These are phyloP conservation scores for Tiaroga cobitis DNA, from an alignment of 2,797 vertebrate species.

Conservation along the genomic window DNA sequence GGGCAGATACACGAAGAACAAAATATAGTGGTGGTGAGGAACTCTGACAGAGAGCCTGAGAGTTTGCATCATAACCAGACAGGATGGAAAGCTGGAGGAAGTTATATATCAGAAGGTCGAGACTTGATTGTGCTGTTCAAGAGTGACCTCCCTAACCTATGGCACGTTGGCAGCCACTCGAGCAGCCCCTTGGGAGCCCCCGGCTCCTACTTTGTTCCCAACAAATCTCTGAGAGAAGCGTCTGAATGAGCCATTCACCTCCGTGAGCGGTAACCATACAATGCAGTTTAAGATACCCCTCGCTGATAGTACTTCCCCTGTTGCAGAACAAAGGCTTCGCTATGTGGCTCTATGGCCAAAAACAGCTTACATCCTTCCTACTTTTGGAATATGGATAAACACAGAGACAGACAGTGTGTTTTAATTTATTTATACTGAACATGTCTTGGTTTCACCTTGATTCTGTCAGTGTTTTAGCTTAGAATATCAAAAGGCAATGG, in stretches of 20 bases:
- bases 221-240: conserved; percentile 58
- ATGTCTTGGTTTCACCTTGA: conserved; percentile 64
- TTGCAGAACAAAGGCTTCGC: conserved; percentile 76
- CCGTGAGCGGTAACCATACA: conserved; percentile 70
- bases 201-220: conserved; percentile 70
- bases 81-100: conserved; percentile 80
- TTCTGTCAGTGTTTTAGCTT: conserved; percentile 73
- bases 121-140: conserved; percentile 83
- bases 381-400: conserved; percentile 76
- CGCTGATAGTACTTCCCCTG: conserved; percentile 75
- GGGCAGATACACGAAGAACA: conserved; percentile 38
- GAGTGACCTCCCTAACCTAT: conserved; percentile 83
- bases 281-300: conserved; percentile 80
- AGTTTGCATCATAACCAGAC: conserved; percentile 64
- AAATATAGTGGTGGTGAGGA: conserved; percentile 40
- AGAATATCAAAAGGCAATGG: conserved; percentile 67
- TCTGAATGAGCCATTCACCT: conserved; percentile 75
- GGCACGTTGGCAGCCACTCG: conserved; percentile 81
- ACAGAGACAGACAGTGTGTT: conserved; percentile 77
- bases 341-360: conserved; percentile 75
- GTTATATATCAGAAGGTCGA: conserved; percentile 81
- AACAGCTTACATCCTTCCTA: conserved; percentile 83
- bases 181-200: conserved; percentile 59
- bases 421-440: conserved; percentile 76
- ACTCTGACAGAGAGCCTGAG: conserved; percentile 30